Base-by-base conservation (phyloP, 2,797 vertebrate species). In the Tenualosa thibaudeaui region DNA sequence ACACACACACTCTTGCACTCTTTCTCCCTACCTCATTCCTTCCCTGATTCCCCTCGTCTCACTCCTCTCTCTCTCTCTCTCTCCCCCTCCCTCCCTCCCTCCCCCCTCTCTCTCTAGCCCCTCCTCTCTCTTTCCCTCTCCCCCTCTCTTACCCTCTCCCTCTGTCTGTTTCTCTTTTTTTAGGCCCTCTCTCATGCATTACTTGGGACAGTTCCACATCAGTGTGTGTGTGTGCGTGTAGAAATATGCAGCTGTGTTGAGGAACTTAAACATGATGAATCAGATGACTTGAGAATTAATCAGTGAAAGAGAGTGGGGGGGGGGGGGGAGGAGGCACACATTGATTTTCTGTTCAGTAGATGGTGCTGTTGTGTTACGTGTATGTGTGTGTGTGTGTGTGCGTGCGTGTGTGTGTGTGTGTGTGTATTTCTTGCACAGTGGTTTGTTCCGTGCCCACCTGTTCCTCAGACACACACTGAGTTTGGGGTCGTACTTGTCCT, bases 401-500 rank as follows among this genome's bases (percentile, higher is more conserved):
- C 24, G 58, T 62, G 58, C 24, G 58, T 62, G 22, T 62, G 58
- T 62, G 22, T 24, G 58, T 62, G 58, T 62, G 62, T 65, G 62
- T 68, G 62, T 68, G 62, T 68, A 9, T 68, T 68, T 68, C 62
- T 68, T 26, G 24, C 62, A 68, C 62, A 68, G 62, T 68, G 62
- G 62, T 26, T 26, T 68, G 62, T 68, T 68, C 62, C 24, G 26
- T 68, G 62, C 62, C 62, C 62, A 68, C 62, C 62, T 68, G 62
- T 68, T 68, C 62, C 62, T 26, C 62, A 68, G 24, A 68, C 62
- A 68, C 62, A 68, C 62, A 68, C 62, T 68, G 62, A 68, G 62
- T 68, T 31, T 68, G 62, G 62, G 62, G 62, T 68, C 62, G 62
- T 31, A 68, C 62, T 68, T 65, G n/a, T n/a, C n/a, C n/a, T 31